phyloP scores from a whole-genome alignment of 2,888 invertebrate species.

The Rhabditophanes sp. region DNA sequence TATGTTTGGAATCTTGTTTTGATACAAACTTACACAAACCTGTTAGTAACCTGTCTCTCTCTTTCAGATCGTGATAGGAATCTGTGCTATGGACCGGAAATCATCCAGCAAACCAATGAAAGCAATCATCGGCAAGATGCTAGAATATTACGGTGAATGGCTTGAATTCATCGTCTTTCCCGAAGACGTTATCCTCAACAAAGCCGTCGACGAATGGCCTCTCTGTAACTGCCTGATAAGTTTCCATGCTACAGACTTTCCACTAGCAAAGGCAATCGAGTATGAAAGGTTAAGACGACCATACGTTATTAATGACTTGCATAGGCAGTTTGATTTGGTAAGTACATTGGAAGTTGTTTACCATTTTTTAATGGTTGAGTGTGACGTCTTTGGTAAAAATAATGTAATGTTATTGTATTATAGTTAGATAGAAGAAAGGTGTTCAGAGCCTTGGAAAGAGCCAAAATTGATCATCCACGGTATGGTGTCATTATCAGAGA shows the following conservation, averaged over 20 bases:
- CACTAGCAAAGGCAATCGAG: slow-evolving; percentile 74
- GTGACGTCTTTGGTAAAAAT: background rate
- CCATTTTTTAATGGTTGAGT: background rate
- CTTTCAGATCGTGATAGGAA: slow-evolving; percentile 71
- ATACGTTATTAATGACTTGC: slow-evolving; percentile 90
- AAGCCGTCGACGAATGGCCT: slow-evolving; percentile 94
- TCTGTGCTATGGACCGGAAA: slow-evolving; percentile 96
- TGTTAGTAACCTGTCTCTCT: no score
- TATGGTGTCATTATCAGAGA: slow-evolving; percentile 91
- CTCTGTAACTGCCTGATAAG: slow-evolving; percentile 90
- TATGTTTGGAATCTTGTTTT: no score
- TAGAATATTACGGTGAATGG: slow-evolving; percentile 58
- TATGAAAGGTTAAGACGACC: slow-evolving; percentile 79
- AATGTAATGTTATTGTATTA: slow-evolving; percentile 6
- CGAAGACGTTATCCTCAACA: slow-evolving; percentile 83
- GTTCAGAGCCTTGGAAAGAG: slow-evolving; percentile 75
- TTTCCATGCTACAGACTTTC: slow-evolving; percentile 57
- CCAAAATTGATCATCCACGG: slow-evolving; percentile 89
- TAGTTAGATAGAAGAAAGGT: slow-evolving; percentile 61
- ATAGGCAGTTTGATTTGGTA: slow-evolving; percentile 93
- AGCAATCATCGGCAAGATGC: slow-evolving; percentile 82
- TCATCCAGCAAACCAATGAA: slow-evolving; percentile 98
- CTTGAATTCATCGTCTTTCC: slow-evolving; percentile 61
- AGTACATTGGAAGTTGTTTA: slow-evolving; percentile 4
- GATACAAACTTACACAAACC: no score